phyloP scores from a whole-genome alignment of 2,888 invertebrate species.

The Harmothoe impar region DNA sequence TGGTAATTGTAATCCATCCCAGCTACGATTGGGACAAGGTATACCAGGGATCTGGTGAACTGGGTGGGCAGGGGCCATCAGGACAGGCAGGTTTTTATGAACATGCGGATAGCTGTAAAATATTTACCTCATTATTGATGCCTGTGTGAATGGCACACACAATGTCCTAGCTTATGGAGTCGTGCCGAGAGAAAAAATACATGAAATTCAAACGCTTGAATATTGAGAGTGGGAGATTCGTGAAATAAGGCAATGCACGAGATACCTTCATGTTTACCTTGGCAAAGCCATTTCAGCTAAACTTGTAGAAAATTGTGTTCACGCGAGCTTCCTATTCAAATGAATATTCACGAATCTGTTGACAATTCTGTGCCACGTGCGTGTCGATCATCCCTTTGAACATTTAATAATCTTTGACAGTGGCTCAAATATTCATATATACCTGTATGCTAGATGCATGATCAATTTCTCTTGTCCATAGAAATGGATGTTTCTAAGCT shows the following conservation, averaged over 20 bases:
- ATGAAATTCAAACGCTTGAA: background rate
- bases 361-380: too few species aligned
- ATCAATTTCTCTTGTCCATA: too few species aligned
- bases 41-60: background rate
- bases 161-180: background rate
- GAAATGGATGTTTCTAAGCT: too few species aligned
- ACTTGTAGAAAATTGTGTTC: too few species aligned
- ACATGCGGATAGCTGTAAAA: background rate
- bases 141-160: slow-evolving; percentile 18
- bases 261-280: background rate
- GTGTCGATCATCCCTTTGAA: too few species aligned
- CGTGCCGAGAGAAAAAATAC: background rate
- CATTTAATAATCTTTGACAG: too few species aligned
- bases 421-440: too few species aligned
- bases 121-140: slow-evolving; percentile 32
- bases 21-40: too few species aligned
- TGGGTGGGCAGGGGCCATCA: background rate
- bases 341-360: too few species aligned
- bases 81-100: background rate
- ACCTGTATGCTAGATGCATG: too few species aligned
- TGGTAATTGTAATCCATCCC: too few species aligned
- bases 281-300: background rate
- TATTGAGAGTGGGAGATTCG: background rate
- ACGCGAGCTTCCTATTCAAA: too few species aligned
- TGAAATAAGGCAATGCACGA: background rate